A percentile compares a stretch with the other conserved stretches of the same genome.
Conservation (phyloP, 2,797 vertebrate genomes). For the Xiphophorus birchmanni region DNA sequence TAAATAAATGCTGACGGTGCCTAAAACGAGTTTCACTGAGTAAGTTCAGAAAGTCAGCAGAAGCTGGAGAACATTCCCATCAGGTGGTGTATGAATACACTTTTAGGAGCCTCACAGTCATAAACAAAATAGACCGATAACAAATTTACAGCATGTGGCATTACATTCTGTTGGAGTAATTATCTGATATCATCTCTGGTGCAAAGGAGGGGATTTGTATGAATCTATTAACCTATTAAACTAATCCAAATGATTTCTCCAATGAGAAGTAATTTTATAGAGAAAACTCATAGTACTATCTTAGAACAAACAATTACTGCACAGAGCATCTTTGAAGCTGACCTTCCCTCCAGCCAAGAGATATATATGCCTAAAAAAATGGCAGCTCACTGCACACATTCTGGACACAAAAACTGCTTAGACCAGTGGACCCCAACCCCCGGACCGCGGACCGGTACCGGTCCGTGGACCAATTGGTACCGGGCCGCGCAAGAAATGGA, state of each 20-base stretch:
- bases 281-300: not conserved
- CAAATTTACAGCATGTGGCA: conserved; percentile 1
- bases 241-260: not conserved
- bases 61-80: conserved; percentile 40
- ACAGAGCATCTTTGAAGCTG: not conserved
- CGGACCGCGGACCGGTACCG: too few species aligned
- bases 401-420: not conserved
- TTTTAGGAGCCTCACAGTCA: conserved; percentile 31
- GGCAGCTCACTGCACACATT: not conserved
- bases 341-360: not conserved
- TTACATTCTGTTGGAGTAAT: conserved; percentile 7
- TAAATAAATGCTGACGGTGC: conserved; percentile 62
- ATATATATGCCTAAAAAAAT: not conserved
- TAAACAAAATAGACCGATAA: conserved; percentile 4
- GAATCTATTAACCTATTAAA: not conserved
- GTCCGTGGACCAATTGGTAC: too few species aligned
- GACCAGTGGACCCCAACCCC: too few species aligned
- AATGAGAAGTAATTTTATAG: not conserved
- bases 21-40: conserved; percentile 5
- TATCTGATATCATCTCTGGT: not conserved
- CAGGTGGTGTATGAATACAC: conserved; percentile 42
- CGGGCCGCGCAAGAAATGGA: too few species aligned
- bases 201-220: not conserved
- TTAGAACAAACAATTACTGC: not conserved
- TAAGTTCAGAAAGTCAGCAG: conserved; percentile 42